Evolutionary conservation across 2,888 invertebrate species (phyloP).

Genomic region (Aquatica leii): DNA sequence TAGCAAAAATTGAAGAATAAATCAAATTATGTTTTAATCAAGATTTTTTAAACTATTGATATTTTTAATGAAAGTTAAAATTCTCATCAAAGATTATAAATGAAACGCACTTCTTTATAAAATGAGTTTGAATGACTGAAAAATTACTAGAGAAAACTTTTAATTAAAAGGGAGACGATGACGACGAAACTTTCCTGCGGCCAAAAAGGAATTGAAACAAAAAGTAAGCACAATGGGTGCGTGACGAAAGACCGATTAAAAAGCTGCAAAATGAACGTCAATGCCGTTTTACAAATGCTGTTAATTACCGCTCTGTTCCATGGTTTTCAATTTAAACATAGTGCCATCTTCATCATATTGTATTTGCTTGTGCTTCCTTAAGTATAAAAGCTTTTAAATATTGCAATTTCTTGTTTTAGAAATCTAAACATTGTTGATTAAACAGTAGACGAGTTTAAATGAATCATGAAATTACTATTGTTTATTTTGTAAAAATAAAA

Average conservation of each 20-base stretch:
- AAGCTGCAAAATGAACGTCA: conserved; percentile 47
- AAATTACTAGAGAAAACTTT: conserved; percentile 35
- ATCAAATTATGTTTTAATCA: too few relatives aligned
- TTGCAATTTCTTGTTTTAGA: conserved; percentile 10
- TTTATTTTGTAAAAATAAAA: too few relatives aligned
- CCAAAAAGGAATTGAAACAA: conserved; percentile 36
- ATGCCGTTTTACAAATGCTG: conserved; percentile 52
- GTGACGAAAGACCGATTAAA: conserved; percentile 52
- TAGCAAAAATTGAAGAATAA: too few relatives aligned
- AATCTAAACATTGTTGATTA: neutral
- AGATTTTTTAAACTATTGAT: neutral
- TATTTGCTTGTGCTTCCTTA: conserved; percentile 13
- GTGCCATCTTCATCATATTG: conserved; percentile 20
- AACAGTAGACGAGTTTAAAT: too few relatives aligned
- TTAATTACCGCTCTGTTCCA: conserved; percentile 46
- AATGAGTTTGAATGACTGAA: conserved; percentile 31
- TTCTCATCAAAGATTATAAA: conserved; percentile 19
- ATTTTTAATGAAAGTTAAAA: conserved; percentile 12
- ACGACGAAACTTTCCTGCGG: conserved; percentile 35
- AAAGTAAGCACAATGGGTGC: conserved; percentile 38
- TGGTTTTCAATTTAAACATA: conserved; percentile 28
- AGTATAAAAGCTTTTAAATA: conserved; percentile 9
- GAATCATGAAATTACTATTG: too few relatives aligned
- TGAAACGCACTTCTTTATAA: conserved; percentile 27
- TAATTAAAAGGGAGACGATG: conserved; percentile 37